A percentile compares a stretch with the other conserved stretches of the same genome.
These are phyloP conservation scores for Hypotaenidia okinawae DNA, from an alignment of 2,797 vertebrate genomes.

Conservation along the genomic window DNA sequence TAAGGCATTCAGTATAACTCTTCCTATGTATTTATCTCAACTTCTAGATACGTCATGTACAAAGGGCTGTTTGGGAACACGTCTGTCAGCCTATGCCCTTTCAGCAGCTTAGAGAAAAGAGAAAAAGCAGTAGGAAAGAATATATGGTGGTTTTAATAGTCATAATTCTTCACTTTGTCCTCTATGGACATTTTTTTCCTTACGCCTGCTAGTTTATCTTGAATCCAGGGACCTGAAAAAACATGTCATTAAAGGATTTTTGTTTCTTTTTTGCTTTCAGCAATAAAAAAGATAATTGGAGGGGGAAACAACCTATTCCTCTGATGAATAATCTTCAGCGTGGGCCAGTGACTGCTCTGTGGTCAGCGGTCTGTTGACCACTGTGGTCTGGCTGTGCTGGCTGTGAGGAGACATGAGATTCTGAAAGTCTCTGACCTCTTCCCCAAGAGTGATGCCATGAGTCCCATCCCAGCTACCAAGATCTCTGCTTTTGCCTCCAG, in stretches of 20 bases:
- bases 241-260: background rate
- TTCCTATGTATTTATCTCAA: background rate
- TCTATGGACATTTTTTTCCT: background rate
- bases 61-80: background rate
- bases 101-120: background rate
- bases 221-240: background rate
- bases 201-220: background rate
- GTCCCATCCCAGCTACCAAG: background rate
- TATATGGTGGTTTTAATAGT: background rate
- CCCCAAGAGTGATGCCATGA: background rate
- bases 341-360: background rate
- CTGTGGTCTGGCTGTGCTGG: background rate
- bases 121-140: background rate
- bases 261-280: slow-evolving; percentile 2
- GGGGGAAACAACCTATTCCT: slow-evolving; percentile 8
- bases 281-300: slow-evolving; percentile 28
- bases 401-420: background rate
- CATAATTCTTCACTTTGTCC: background rate
- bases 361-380: background rate
- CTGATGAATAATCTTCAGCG: background rate
- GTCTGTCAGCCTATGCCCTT: background rate
- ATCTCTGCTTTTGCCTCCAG: background rate
- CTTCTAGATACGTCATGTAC: background rate
- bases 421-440: slow-evolving; percentile 3
- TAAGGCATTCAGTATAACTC: background rate